Evolutionary conservation across 2,797 vertebrate species (phyloP).

Genomic region (Megaceryle alcyon): DNA sequence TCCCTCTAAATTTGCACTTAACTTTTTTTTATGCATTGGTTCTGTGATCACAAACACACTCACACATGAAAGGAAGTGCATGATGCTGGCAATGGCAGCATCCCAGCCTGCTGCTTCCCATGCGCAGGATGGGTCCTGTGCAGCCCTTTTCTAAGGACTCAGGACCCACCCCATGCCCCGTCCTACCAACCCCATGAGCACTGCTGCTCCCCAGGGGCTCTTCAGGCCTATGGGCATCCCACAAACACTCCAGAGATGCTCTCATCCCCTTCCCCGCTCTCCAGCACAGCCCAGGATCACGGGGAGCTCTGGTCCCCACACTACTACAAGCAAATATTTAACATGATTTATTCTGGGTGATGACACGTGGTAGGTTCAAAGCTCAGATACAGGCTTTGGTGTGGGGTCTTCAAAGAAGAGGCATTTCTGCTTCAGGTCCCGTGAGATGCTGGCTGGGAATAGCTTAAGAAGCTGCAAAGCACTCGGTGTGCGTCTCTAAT

Average conservation of each 20-base stretch:
- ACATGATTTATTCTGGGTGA: neutral
- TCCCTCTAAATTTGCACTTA: neutral
- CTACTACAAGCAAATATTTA: neutral
- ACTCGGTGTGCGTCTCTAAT: rapidly evolving
- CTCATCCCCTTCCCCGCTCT: neutral
- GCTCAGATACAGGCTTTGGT: neutral
- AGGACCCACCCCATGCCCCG: neutral
- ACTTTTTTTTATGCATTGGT: neutral
- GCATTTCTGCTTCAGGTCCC: neutral
- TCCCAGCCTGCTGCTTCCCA: neutral
- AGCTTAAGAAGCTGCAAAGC: neutral
- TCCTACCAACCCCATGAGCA: neutral
- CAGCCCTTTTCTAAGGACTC: neutral
- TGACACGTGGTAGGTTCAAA: neutral
- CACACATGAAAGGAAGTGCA: rapidly evolving
- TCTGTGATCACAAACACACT: neutral
- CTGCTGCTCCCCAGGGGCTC: neutral
- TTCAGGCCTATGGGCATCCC: neutral
- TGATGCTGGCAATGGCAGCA: neutral
- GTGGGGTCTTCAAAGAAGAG: conserved; percentile 44
- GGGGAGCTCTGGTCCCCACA: neutral
- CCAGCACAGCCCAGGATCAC: neutral
- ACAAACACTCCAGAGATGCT: rapidly evolving
- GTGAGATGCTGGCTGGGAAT: neutral
- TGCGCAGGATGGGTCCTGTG: rapidly evolving